Conservation (phyloP, 2,888 invertebrate species). For the Portevinia maculata region DNA sequence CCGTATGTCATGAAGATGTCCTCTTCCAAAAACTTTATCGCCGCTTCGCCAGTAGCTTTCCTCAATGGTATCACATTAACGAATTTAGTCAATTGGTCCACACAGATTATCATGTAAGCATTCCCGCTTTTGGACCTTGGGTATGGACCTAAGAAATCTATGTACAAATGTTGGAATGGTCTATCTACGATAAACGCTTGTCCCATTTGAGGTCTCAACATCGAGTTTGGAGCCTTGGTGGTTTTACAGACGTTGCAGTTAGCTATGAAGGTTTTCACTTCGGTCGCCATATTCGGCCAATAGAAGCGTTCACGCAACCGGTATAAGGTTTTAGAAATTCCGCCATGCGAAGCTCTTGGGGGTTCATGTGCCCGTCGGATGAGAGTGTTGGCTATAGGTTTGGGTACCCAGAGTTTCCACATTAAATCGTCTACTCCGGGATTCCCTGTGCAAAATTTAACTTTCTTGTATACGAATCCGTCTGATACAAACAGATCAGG, state of each 20-base stretch:
- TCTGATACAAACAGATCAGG: background rate
- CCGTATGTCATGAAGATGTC: no score
- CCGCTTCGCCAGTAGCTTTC: background rate
- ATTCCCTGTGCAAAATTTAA: background rate
- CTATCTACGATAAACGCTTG: background rate
- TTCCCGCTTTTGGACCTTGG: background rate
- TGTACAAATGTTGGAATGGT: no score
- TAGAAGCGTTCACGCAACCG: no score
- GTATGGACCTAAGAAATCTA: background rate
- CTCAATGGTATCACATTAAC: background rate
- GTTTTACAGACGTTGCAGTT: no score
- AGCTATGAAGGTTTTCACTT: background rate
- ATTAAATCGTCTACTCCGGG: background rate
- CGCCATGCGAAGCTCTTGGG: background rate
- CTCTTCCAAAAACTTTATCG: background rate
- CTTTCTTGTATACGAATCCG: background rate
- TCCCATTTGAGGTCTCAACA: background rate
- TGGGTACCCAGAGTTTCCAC: background rate
- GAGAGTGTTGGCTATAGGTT: background rate
- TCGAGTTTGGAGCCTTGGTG: background rate
- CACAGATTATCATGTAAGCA: background rate
- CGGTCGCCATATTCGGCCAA: background rate
- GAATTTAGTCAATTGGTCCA: no score
- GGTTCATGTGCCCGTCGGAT: slow-evolving; percentile 7
- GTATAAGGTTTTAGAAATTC: no score